Base-by-base conservation (phyloP, 2,888 invertebrate genomes). In the Polietes domitor region DNA sequence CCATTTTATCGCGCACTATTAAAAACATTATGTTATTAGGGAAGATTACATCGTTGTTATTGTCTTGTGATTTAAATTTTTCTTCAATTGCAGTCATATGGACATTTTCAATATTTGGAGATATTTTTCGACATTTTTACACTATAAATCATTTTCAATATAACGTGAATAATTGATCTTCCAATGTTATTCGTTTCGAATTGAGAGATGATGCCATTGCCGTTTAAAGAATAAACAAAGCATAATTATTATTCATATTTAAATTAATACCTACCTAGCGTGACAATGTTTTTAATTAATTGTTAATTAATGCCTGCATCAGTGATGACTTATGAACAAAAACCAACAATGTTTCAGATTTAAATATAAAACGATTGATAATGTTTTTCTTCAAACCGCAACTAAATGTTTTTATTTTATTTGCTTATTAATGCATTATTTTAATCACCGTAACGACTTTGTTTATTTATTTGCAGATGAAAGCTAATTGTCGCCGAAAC, bases 401-500 rank as follows among this genome's bases (percentile, higher is more conserved):
- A 58, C 73, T 70, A 77, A 83, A 77, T 61, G 68, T 73, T 80
- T 83, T 73, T 77, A 77, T 6, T 37, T 26, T 77, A 73, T 76
- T 80, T 80, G 70, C 77, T 83, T 83, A 74, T 74, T 77, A 83
- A 80, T 83, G 53, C 83, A 83, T 83, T 83, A 80, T 74, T 75
- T 77, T 80, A 83, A 80, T 80, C 77, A 80, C 53, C 70, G 24
- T 74, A 72, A 78, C 75, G 74, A 79, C 72, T 82, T 82, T 78
- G 77, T 82, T 79, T 82, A 79, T 82, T 85, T 82, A 73, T 82
- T 79, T 79, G 70, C 73, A 81, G 78, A 58, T 80, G 73, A 85
- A 75, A 75, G 75, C 82, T 85, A 85, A 85, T 85, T 85, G 85
- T 82, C 77, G 77, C 76, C 85, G 63, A 82, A 82, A 80, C 65